Conservation (phyloP, 2,797 vertebrate species). For the Diglossa cyanea region DNA sequence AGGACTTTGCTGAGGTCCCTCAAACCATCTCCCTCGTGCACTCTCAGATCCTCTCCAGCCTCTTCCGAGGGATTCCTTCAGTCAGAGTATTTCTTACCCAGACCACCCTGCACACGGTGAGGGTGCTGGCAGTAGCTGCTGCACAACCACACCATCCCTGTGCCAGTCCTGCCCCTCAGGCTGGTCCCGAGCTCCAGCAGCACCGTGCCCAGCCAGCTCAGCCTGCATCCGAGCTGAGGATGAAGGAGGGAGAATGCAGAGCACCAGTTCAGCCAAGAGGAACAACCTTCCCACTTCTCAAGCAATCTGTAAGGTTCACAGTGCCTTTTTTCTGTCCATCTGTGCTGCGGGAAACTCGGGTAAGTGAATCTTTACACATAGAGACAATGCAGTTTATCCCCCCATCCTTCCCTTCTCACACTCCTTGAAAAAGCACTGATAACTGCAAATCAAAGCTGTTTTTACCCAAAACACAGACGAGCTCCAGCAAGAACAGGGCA, state of each 20-base stretch:
- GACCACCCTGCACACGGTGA: fast-evolving
- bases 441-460: neutral
- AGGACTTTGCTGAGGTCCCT: fast-evolving
- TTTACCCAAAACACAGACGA: neutral
- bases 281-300: neutral
- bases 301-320: neutral
- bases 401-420: neutral
- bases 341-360: neutral
- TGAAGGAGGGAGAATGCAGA: neutral
- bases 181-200: neutral
- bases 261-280: neutral
- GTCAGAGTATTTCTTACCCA: neutral
- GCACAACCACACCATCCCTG: fast-evolving
- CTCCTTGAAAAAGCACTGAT: neutral
- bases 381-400: neutral
- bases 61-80: neutral
- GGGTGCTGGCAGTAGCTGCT: fast-evolving
- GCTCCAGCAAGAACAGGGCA: neutral
- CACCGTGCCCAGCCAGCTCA: fast-evolving
- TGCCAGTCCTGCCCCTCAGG: neutral
- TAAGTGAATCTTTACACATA: neutral
- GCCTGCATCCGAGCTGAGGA: fast-evolving
- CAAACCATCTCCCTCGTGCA: fast-evolving
- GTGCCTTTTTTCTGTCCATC: neutral
- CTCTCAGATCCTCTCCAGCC: neutral